These are phyloP conservation scores for Octodon degus DNA, from an alignment of 2,113 vertebrate genomes.

Conservation along the genomic window DNA sequence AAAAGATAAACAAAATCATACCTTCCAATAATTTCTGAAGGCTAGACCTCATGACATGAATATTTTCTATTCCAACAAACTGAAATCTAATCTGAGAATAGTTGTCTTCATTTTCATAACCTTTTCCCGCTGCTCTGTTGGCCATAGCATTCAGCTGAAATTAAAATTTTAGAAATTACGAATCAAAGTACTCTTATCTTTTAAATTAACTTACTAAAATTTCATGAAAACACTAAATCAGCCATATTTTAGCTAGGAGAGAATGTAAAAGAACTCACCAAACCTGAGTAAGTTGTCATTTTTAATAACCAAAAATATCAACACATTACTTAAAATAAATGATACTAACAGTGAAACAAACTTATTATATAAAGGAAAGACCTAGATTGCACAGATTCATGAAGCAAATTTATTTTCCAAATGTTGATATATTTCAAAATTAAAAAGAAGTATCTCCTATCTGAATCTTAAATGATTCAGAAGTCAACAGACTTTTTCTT, in stretches of 20 bases:
- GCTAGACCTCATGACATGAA: slow-evolving; percentile 98
- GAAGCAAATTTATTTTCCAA: slow-evolving; percentile 14
- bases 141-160: slow-evolving; percentile 96
- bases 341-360: not conserved
- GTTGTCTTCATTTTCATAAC: slow-evolving; percentile 99
- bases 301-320: slow-evolving; percentile 38
- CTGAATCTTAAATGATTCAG: slow-evolving; percentile 28
- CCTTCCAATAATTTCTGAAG: slow-evolving; percentile 98
- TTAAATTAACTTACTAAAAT: slow-evolving; percentile 35
- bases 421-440: slow-evolving; percentile 22
- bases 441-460: not conserved
- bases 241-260: slow-evolving; percentile 1
- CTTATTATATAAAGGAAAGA: not conserved
- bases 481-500: not conserved
- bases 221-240: slow-evolving; percentile 57
- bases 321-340: not conserved
- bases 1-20: slow-evolving; percentile 77
- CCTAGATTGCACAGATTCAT: not conserved
- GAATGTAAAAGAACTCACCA: slow-evolving; percentile 48
- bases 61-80: slow-evolving; percentile 99
- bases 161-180: slow-evolving; percentile 64
- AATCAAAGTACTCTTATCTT: slow-evolving; percentile 54
- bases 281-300: slow-evolving; percentile 17
- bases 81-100: slow-evolving; percentile 99
- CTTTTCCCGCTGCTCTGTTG: slow-evolving; percentile 98